Percentiles rank a stretch among this genome's conserved stretches.
Evolutionary conservation across 1,140 invertebrate genomes (phyloP).

Genomic region (Oryzaephilus surinamensis): DNA sequence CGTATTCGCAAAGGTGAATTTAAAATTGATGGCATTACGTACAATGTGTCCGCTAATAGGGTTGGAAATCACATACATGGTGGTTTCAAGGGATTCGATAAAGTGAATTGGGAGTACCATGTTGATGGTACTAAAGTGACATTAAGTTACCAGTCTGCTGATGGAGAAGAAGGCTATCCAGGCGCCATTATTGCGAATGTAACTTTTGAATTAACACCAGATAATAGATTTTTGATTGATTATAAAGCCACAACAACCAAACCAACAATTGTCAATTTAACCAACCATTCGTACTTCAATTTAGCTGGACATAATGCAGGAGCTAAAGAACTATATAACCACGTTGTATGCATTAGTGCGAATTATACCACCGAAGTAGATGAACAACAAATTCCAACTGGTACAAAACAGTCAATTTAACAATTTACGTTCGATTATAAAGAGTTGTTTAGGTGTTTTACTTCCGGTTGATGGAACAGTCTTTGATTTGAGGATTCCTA

Average conservation of each 20-base stretch:
- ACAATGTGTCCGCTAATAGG: slow-evolving; percentile 62
- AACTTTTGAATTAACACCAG: slow-evolving; percentile 59
- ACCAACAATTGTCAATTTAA: slow-evolving; percentile 78
- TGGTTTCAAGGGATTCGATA: slow-evolving; percentile 76
- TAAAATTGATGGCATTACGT: slow-evolving; percentile 52
- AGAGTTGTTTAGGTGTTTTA: slow-evolving; percentile 27
- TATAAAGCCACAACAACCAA: slow-evolving; percentile 65
- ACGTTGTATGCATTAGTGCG: slow-evolving; percentile 62
- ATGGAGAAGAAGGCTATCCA: slow-evolving; percentile 83
- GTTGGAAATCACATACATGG: slow-evolving; percentile 74
- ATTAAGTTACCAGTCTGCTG: slow-evolving; percentile 36
- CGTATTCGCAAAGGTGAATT: slow-evolving; percentile 65
- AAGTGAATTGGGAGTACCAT: slow-evolving; percentile 39
- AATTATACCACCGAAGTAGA: slow-evolving; percentile 68
- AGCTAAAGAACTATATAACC: slow-evolving; percentile 53
- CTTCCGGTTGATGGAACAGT: slow-evolving; percentile 21
- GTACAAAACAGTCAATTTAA: too few relatives aligned
- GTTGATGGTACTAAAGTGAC: slow-evolving; percentile 32
- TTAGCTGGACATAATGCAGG: slow-evolving; percentile 65
- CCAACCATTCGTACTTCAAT: slow-evolving; percentile 93
- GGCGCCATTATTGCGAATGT: slow-evolving; percentile 59
- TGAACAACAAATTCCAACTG: slow-evolving; percentile 65
- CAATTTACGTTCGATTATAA: too few relatives aligned
- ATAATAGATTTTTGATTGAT: slow-evolving; percentile 60
- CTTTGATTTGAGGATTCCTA: slow-evolving; percentile 54